These are phyloP conservation scores for Drosophila melanogaster DNA, from an alignment of 1,140 invertebrate species.

Conservation along the genomic window Release_6_plus_ISO1_MT NT_037436.4:22675001-22675500, in stretches of 20 bases:
- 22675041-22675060: conserved; percentile 61
- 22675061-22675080: conserved; percentile 65
- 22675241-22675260: conserved; percentile 62
- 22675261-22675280: conserved; percentile 41
- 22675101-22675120: conserved; percentile 7
- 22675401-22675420: conserved; percentile 18
- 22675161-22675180: conserved; percentile 45
- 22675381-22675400: neutral
- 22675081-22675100: conserved; percentile 29
- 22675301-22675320: conserved; percentile 72
- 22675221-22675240: neutral
- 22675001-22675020: conserved; percentile 79
- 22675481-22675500: neutral
- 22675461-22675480: conserved; percentile 21
- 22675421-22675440: conserved; percentile 45
- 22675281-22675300: conserved; percentile 70
- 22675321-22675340: conserved; percentile 49
- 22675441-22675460: conserved; percentile 29
- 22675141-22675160: conserved; percentile 29
- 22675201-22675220: conserved; percentile 47
- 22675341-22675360: conserved; percentile 44
- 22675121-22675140: neutral
- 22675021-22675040: conserved; percentile 63
- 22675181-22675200: conserved; percentile 71
- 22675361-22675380: conserved; percentile 16